These are phyloP conservation scores for Dione vanillae DNA, from an alignment of 2,888 invertebrate species.

Conservation along the genomic window DNA sequence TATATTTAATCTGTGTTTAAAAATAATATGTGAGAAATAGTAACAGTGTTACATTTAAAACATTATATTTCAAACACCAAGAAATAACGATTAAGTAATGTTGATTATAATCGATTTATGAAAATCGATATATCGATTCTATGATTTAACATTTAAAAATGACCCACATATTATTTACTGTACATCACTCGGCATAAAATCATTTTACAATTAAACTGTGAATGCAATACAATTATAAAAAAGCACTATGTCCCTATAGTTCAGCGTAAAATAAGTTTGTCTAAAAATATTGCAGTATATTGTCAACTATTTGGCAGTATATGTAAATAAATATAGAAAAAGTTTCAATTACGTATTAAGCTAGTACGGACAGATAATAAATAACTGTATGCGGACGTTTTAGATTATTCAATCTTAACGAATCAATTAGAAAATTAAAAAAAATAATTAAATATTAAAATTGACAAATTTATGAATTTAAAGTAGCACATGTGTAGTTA, in stretches of 20 bases:
- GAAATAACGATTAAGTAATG: neutral
- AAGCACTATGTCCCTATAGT: conserved; percentile 35
- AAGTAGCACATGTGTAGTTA: neutral
- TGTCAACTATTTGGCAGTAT: conserved; percentile 44
- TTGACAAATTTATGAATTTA: neutral
- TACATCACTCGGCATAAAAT: neutral
- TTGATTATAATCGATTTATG: neutral
- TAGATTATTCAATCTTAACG: neutral
- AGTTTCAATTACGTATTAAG: conserved; percentile 19
- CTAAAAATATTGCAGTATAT: conserved; percentile 45
- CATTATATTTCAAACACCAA: neutral
- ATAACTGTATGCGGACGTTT: neutral
- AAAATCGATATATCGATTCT: neutral
- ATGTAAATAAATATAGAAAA: conserved; percentile 39
- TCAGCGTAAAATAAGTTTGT: conserved; percentile 41
- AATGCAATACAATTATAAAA: conserved; percentile 38
- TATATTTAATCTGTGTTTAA: neutral
- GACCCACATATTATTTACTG: neutral
- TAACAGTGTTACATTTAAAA: neutral
- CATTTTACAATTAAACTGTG: conserved; percentile 10
- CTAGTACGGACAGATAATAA: conserved; percentile 7
- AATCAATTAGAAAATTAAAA: neutral
- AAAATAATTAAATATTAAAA: neutral
- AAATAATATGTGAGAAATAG: conserved; percentile 18
- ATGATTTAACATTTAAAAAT: neutral